A percentile compares a stretch with the other conserved stretches of the same genome.
These are phyloP conservation scores for Elephas maximus DNA, from an alignment of 2,113 vertebrate species.

Conservation along the genomic window DNA sequence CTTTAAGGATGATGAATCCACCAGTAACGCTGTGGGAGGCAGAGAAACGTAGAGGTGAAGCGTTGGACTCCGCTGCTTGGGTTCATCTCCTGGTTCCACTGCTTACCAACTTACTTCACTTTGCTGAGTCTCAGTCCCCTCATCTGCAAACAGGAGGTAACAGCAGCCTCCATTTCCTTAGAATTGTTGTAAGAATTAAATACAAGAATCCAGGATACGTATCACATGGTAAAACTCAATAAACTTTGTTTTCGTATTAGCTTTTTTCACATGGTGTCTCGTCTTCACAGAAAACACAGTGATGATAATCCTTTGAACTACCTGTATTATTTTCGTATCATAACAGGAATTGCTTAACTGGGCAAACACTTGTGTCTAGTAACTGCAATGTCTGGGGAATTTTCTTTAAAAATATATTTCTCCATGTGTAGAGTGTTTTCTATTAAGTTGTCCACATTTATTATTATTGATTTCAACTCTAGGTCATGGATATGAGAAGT, in stretches of 20 bases:
- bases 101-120: not conserved
- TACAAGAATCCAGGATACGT: not conserved
- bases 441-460: not conserved
- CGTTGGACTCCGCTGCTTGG: not conserved
- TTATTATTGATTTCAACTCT: constrained; percentile 41
- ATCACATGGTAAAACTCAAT: not conserved
- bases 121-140: not conserved
- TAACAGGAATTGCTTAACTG: not conserved
- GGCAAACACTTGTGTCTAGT: not conserved
- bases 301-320: not conserved
- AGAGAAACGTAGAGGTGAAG: not conserved
- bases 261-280: not conserved
- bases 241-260: not conserved
- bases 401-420: constrained; percentile 12
- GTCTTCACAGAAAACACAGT: not conserved
- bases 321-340: not conserved
- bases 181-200: too few species aligned
- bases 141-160: not conserved
- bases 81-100: not conserved
- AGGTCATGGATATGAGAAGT: constrained; percentile 11
- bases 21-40: not conserved
- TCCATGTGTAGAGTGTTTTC: not conserved
- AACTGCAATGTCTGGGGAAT: not conserved
- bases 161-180: not conserved
- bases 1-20: not conserved